phyloP scores from a whole-genome alignment of 2,888 invertebrate species.

The Oscheius myriophilus region DNA sequence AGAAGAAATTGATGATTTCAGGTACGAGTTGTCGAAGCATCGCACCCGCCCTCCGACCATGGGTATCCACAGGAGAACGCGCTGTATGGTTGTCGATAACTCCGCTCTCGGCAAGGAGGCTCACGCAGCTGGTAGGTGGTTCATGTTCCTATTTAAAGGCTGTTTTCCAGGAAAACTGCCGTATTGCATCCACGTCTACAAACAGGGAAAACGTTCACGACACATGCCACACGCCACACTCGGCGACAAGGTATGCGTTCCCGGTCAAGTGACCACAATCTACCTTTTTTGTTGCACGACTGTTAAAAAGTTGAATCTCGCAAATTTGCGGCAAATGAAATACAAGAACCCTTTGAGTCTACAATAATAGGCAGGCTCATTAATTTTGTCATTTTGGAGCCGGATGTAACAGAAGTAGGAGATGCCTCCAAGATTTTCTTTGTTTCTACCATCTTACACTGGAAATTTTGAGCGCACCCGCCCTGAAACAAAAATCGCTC shows the following conservation, averaged over 20 bases:
- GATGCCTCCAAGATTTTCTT: too few species aligned
- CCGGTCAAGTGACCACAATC: too few species aligned
- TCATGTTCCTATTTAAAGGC: not conserved
- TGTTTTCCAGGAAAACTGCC: slow-evolving; percentile 83
- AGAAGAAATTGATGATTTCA: slow-evolving; percentile 38
- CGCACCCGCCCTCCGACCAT: slow-evolving; percentile 63
- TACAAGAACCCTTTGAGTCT: too few species aligned
- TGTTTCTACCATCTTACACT: too few species aligned
- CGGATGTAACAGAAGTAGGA: too few species aligned
- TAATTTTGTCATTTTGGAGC: too few species aligned
- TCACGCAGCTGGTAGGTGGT: slow-evolving; percentile 70
- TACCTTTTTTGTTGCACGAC: too few species aligned
- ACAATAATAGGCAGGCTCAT: too few species aligned
- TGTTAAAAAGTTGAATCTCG: too few species aligned
- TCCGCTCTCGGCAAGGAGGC: slow-evolving; percentile 92
- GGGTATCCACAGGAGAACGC: slow-evolving; percentile 66
- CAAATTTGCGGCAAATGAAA: too few species aligned
- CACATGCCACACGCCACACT: slow-evolving; percentile 69
- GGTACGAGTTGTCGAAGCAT: slow-evolving; percentile 66
- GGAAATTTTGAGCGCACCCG: too few species aligned
- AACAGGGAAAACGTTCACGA: slow-evolving; percentile 75
- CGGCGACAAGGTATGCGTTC: slow-evolving; percentile 67
- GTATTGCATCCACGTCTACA: slow-evolving; percentile 91
- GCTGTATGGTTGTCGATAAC: slow-evolving; percentile 87
- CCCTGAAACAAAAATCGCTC: too few species aligned